phyloP scores from a whole-genome alignment of 2,888 invertebrate genomes.

The Torymus tubicola region DNA sequence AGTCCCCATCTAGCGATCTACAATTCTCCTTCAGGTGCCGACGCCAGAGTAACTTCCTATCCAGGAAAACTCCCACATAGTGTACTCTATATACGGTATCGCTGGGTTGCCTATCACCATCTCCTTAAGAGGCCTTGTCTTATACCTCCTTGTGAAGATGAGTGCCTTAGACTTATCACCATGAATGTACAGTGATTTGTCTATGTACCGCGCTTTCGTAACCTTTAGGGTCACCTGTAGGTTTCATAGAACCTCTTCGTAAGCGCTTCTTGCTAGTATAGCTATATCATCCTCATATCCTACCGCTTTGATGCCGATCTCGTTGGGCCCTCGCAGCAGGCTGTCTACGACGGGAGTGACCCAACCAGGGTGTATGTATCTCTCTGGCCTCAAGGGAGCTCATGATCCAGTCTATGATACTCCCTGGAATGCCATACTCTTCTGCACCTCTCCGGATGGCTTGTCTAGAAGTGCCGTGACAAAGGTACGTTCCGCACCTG shows the following conservation, averaged over 20 bases:
- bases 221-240: too few species aligned
- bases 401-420: neutral
- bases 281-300: neutral
- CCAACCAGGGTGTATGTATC: too few species aligned
- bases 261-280: neutral
- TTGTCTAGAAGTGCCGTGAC: neutral
- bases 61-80: slow-evolving; percentile 1
- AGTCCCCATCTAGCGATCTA: neutral
- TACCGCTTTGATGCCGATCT: neutral
- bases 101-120: too few species aligned
- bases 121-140: too few species aligned
- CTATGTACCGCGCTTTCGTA: too few species aligned
- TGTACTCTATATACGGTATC: too few species aligned
- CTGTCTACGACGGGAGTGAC: neutral
- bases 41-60: neutral
- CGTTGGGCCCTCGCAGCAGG: too few species aligned
- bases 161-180: too few species aligned
- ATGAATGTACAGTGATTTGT: too few species aligned
- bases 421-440: neutral
- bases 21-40: neutral
- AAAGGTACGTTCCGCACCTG: neutral
- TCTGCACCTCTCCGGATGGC: neutral
- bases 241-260: too few species aligned
- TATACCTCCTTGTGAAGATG: too few species aligned
- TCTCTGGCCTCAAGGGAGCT: neutral